Evolutionary conservation across 1,140 invertebrate species (phyloP).

Genomic region (Xylocopa sonorina): DNA sequence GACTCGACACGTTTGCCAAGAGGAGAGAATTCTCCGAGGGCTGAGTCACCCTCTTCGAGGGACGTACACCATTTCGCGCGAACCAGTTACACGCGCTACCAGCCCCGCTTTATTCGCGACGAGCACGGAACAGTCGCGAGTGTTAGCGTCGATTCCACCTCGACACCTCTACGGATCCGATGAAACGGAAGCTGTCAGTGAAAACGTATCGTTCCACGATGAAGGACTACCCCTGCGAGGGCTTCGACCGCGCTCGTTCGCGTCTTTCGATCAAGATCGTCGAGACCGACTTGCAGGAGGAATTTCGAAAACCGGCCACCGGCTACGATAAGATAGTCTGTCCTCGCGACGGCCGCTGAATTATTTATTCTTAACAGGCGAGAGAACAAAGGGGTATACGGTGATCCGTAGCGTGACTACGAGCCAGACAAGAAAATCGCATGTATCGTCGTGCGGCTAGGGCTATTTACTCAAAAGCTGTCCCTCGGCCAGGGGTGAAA

Average conservation of each 20-base stretch:
- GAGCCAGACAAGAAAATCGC: not conserved
- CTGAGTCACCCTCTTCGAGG: constrained; percentile 46
- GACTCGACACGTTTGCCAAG: constrained; percentile 48
- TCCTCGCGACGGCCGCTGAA: constrained; percentile 10
- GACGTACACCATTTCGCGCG: constrained; percentile 24
- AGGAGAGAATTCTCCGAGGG: constrained; percentile 52
- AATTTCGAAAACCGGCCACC: not conserved
- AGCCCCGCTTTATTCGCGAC: constrained; percentile 11
- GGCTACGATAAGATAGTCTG: not conserved
- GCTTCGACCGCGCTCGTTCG: too few relatives aligned
- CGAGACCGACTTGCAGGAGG: not conserved
- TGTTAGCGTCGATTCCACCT: constrained; percentile 8
- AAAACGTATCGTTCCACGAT: too few relatives aligned
- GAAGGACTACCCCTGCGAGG: too few relatives aligned
- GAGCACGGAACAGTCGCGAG: constrained; percentile 26
- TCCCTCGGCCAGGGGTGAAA: not conserved
- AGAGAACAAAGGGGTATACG: constrained; percentile 25
- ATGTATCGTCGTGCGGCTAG: not conserved
- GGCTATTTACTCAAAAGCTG: constrained; percentile 11
- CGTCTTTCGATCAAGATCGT: not conserved
- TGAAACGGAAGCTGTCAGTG: too few relatives aligned
- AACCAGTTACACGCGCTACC: constrained; percentile 19
- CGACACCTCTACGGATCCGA: too few relatives aligned
- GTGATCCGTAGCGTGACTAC: constrained; percentile 40
- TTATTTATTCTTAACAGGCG: constrained; percentile 26